phyloP scores from a whole-genome alignment of 2,797 vertebrate genomes.

The Microchirus variegatus region DNA sequence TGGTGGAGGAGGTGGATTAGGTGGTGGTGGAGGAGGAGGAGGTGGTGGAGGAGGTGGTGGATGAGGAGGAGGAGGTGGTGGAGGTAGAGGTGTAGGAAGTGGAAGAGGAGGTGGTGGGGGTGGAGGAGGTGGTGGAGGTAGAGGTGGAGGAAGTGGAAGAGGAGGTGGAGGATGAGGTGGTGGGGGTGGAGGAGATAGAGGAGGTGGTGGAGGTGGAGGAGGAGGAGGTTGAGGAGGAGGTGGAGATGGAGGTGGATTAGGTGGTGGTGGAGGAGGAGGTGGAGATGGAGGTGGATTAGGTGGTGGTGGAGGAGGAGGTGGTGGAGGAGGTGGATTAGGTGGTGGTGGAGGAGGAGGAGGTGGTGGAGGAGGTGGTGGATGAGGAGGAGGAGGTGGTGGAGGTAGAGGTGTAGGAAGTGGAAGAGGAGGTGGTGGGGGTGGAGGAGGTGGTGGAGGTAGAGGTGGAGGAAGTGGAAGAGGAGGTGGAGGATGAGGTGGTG shows the following conservation, averaged over 20 bases:
- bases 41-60: constrained; percentile 2
- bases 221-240: constrained; percentile 7
- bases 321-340: too few species aligned
- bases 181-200: constrained; percentile 17
- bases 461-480: constrained; percentile 3
- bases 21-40: constrained; percentile 1
- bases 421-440: constrained; percentile 12
- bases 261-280: background rate
- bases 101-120: constrained; percentile 1
- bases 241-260: constrained; percentile 12
- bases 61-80: constrained; percentile 15
- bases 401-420: background rate
- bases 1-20: constrained; percentile 12
- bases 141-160: constrained; percentile 2
- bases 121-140: constrained; percentile 9
- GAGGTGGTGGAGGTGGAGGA: background rate
- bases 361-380: background rate
- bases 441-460: background rate
- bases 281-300: constrained; percentile 12
- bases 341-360: constrained; percentile 2
- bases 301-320: constrained; percentile 14
- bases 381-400: constrained; percentile 11
- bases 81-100: background rate
- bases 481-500: constrained; percentile 5
- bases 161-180: constrained; percentile 1